These are phyloP conservation scores for Oryzias sinensis DNA, from an alignment of 2,797 vertebrate species.

Conservation along the genomic window DNA sequence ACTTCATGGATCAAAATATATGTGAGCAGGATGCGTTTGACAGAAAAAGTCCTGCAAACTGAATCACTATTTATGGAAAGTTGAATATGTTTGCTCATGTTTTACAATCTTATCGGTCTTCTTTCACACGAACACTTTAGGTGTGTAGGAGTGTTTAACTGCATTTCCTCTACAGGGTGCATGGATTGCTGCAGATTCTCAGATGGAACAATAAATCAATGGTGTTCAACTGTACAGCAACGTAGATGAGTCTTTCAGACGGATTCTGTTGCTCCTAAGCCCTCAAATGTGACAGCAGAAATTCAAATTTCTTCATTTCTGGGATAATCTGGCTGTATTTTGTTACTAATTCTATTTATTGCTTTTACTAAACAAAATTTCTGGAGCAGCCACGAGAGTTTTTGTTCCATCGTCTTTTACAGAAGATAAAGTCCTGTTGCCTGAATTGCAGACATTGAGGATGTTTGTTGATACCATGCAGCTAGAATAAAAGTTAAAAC, in stretches of 20 bases:
- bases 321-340: too few relatives aligned
- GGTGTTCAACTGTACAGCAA: slow-evolving; percentile 17
- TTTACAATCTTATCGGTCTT: slow-evolving; percentile 1
- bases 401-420: too few relatives aligned
- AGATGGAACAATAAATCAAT: slow-evolving; percentile 20
- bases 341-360: too few relatives aligned
- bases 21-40: neutral
- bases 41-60: neutral
- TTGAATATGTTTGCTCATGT: slow-evolving; percentile 5
- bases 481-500: too few relatives aligned
- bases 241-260: slow-evolving; percentile 36
- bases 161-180: slow-evolving; percentile 20
- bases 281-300: too few relatives aligned
- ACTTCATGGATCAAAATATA: neutral
- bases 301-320: too few relatives aligned
- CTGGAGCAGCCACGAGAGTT: too few relatives aligned
- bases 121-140: slow-evolving; percentile 7
- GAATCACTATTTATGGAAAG: slow-evolving; percentile 2
- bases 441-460: too few relatives aligned
- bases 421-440: too few relatives aligned
- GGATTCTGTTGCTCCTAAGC: slow-evolving; percentile 40
- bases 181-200: slow-evolving; percentile 11
- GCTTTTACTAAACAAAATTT: too few relatives aligned
- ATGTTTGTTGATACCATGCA: too few relatives aligned
- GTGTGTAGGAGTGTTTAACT: slow-evolving; percentile 9